Evolutionary conservation across 1,140 invertebrate species (phyloP).

Genomic region (Nautilus pompilius): DNA sequence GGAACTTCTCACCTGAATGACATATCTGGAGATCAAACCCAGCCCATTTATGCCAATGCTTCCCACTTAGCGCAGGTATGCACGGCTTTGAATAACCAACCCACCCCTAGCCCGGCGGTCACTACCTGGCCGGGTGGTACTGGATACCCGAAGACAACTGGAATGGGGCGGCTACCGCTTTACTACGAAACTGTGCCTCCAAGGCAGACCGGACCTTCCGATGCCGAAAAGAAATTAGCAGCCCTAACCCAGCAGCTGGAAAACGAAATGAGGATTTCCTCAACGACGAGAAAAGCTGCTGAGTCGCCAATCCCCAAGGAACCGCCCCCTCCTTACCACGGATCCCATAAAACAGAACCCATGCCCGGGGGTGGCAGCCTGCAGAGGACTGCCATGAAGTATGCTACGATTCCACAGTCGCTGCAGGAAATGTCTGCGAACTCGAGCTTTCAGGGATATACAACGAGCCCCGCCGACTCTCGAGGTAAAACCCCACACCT

Average conservation of each 20-base stretch:
- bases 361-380: constrained; percentile 20
- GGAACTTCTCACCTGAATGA: constrained; percentile 75
- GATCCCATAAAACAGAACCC: constrained; percentile 49
- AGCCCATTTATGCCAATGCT: constrained; percentile 4
- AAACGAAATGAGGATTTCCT: constrained; percentile 39
- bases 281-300: constrained; percentile 24
- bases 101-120: too few species aligned
- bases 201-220: constrained; percentile 36
- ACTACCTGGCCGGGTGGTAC: too few species aligned
- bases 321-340: constrained; percentile 52
- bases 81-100: too few species aligned
- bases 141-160: too few species aligned
- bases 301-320: constrained; percentile 25
- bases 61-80: background rate
- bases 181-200: constrained; percentile 80
- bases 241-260: constrained; percentile 55
- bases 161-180: constrained; percentile 64
- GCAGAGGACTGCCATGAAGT: constrained; percentile 15
- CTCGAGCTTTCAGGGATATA: background rate
- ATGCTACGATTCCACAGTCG: background rate
- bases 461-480: constrained; percentile 7
- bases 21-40: background rate
- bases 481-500: constrained; percentile 71
- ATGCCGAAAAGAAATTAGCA: constrained; percentile 54
- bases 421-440: background rate